Evolutionary conservation across 2,888 invertebrate species (phyloP).

Genomic region (Phengaris arion): DNA sequence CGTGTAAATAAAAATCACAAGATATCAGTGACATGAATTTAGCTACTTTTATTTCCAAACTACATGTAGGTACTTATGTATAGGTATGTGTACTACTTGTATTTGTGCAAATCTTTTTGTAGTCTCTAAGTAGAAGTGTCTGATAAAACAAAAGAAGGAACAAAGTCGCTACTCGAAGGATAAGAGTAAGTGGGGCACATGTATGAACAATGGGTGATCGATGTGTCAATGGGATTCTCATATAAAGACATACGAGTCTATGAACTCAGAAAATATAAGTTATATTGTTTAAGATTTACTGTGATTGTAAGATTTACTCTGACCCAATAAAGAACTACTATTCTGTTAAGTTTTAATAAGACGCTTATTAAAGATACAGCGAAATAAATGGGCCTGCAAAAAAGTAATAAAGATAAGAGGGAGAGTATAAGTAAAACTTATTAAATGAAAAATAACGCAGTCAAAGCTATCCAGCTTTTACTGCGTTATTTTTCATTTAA

Average conservation of each 20-base stretch:
- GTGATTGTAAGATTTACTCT: too few species aligned
- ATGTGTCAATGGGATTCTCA: neutral
- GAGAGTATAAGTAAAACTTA: too few species aligned
- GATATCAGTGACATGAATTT: neutral
- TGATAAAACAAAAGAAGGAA: constrained; percentile 10
- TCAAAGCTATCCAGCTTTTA: too few species aligned
- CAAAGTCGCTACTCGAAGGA: neutral
- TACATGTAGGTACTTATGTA: too few species aligned
- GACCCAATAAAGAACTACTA: neutral
- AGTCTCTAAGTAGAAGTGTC: neutral
- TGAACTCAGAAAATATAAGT: neutral
- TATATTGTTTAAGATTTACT: neutral
- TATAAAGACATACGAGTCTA: neutral
- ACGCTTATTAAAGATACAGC: neutral
- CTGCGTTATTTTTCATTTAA: too few species aligned
- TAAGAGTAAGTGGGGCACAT: neutral
- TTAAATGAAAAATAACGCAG: too few species aligned
- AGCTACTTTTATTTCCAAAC: too few species aligned
- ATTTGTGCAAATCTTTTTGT: neutral
- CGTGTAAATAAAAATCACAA: too few species aligned
- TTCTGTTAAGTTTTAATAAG: neutral
- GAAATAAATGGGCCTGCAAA: neutral
- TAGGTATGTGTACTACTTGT: too few species aligned
- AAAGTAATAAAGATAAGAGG: neutral
- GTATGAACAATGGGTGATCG: neutral